Conservation (phyloP, 2,113 vertebrate genomes). For the Cercocebus atys region DNA sequence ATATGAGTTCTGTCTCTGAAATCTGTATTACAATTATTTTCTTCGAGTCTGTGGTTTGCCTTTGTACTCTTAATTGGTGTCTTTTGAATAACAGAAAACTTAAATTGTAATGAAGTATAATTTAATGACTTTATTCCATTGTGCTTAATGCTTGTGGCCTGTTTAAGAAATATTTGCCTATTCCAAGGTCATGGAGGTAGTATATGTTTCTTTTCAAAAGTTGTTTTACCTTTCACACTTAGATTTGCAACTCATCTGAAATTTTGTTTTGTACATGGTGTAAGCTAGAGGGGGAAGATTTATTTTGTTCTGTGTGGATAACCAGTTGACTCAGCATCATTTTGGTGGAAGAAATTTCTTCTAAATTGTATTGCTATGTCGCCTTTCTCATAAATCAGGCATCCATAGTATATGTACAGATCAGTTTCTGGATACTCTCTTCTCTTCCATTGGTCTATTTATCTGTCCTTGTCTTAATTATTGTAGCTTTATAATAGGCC, state of each 20-base stretch:
- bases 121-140: background rate
- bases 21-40: background rate
- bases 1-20: background rate
- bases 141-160: background rate
- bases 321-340: background rate
- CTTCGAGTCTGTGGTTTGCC: background rate
- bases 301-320: background rate
- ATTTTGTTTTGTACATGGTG: background rate
- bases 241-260: background rate
- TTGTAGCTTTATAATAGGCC: background rate
- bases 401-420: background rate
- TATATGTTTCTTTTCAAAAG: background rate
- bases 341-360: background rate
- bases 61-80: background rate
- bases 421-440: background rate
- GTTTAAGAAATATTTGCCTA: background rate
- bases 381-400: background rate
- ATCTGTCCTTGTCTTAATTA: background rate
- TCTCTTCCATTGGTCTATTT: background rate
- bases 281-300: background rate
- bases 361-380: background rate
- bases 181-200: background rate
- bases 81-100: background rate
- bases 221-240: background rate
- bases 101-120: background rate